phyloP scores from a whole-genome alignment of 2,888 invertebrate genomes.

The Hypomecis punctinalis region DNA sequence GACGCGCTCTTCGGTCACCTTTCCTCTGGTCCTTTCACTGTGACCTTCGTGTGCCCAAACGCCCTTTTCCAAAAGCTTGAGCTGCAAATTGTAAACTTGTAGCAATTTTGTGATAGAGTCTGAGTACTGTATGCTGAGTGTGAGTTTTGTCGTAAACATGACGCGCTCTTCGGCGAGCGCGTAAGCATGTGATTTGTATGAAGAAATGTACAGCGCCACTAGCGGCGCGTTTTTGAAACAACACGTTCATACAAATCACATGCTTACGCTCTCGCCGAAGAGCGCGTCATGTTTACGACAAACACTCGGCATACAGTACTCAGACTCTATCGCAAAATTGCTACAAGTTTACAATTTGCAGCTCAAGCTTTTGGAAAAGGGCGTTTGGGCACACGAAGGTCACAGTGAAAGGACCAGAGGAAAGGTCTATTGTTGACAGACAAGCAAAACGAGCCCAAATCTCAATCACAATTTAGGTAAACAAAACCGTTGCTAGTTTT shows the following conservation, averaged over 20 bases:
- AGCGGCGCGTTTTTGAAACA: no score
- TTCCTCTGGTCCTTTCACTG: conserved; percentile 5
- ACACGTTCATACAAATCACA: no score
- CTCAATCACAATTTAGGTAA: conserved; percentile 27
- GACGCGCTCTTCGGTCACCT: no score
- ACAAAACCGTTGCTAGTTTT: conserved; percentile 16
- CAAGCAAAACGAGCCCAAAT: conserved; percentile 10
- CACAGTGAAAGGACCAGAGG: conserved; percentile 1
- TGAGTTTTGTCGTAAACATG: no score
- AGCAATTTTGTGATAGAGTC: not conserved
- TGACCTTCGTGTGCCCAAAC: conserved; percentile 3
- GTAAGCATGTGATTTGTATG: no score
- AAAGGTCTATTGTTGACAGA: conserved; percentile 18
- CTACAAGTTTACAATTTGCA: not conserved
- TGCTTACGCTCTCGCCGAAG: no score
- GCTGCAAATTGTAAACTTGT: not conserved
- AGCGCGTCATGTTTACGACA: no score
- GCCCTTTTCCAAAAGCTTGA: conserved; percentile 1
- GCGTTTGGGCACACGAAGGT: conserved; percentile 1
- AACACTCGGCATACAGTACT: no score
- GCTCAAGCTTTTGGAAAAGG: conserved; percentile 1
- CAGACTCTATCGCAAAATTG: not conserved
- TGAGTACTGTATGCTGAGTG: no score
- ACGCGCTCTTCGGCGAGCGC: no score
- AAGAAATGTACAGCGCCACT: no score